Percentiles rank a stretch among this genome's conserved stretches.
These are phyloP conservation scores for Cyphomyrus discorhynchus DNA, from an alignment of 2,113 vertebrate genomes.

Conservation along the genomic window DNA sequence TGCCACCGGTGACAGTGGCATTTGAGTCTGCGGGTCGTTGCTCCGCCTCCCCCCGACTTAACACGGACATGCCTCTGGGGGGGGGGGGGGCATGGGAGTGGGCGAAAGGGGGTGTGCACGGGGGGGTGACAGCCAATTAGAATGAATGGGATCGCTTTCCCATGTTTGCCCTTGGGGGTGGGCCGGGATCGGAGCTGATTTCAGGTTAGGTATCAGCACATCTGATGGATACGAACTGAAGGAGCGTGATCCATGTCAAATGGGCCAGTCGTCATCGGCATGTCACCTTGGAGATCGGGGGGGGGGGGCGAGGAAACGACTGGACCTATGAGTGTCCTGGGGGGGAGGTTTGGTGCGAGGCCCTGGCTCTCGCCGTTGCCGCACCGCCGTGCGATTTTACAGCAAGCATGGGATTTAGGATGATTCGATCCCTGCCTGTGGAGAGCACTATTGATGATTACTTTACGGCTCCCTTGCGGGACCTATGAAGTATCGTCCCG, in stretches of 20 bases:
- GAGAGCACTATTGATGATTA: neutral
- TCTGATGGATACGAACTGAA: slow-evolving; percentile 66
- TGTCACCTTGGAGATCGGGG: neutral
- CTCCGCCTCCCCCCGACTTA: slow-evolving; percentile 25
- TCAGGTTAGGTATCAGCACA: slow-evolving; percentile 20
- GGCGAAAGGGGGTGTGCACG: slow-evolving; percentile 47
- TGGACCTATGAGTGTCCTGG: slow-evolving; percentile 14
- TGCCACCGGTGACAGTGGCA: slow-evolving; percentile 27
- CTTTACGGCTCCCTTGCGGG: neutral
- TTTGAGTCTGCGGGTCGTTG: slow-evolving; percentile 37
- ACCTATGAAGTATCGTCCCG: neutral
- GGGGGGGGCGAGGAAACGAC: neutral
- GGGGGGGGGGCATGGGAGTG: slow-evolving; percentile 45
- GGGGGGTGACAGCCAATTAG: slow-evolving; percentile 66
- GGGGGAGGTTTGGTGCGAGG: slow-evolving; percentile 43
- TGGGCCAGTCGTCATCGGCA: slow-evolving; percentile 7
- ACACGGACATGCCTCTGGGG: slow-evolving; percentile 39
- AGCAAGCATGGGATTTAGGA: slow-evolving; percentile 30
- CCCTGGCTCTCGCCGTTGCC: slow-evolving; percentile 43
- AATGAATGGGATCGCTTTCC: slow-evolving; percentile 49
- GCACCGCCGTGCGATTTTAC: slow-evolving; percentile 34
- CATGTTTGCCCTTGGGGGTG: slow-evolving; percentile 37
- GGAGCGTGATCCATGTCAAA: slow-evolving; percentile 66
- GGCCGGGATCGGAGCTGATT: slow-evolving; percentile 25
- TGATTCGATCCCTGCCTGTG: slow-evolving; percentile 30